A percentile compares a stretch with the other conserved stretches of the same genome.
Evolutionary conservation across 2,113 vertebrate genomes (phyloP).

Genomic region (Cricetomys ansorgei): DNA sequence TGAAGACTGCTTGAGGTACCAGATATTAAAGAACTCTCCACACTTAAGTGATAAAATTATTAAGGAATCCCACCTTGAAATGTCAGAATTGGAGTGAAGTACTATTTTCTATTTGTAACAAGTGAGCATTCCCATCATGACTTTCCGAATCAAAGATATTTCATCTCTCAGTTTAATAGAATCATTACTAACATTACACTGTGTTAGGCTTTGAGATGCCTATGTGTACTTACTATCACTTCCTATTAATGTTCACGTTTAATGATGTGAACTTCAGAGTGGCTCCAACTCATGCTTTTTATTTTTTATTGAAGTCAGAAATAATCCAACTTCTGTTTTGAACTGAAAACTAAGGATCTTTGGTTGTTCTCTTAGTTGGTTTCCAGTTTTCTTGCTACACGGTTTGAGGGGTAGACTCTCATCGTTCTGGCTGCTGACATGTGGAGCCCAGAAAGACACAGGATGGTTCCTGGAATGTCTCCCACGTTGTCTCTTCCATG

Average conservation of each 20-base stretch:
- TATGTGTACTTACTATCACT: not conserved
- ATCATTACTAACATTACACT: slow-evolving; percentile 52
- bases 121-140: slow-evolving; percentile 34
- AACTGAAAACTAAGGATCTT: not conserved
- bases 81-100: slow-evolving; percentile 41
- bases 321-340: not conserved
- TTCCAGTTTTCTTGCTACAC: not conserved
- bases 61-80: not conserved
- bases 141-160: slow-evolving; percentile 46
- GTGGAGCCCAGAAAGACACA: not conserved
- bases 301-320: not conserved
- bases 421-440: not conserved
- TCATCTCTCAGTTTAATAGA: slow-evolving; percentile 17
- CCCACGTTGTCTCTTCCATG: not conserved
- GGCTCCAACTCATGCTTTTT: not conserved
- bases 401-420: not conserved
- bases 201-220: slow-evolving; percentile 23
- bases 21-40: not conserved
- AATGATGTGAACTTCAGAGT: not conserved
- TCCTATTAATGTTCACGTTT: not conserved
- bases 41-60: slow-evolving; percentile 42
- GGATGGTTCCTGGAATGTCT: not conserved
- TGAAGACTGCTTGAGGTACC: slow-evolving; percentile 8
- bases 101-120: slow-evolving; percentile 44
- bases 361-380: slow-evolving; percentile 1